These are phyloP conservation scores for Cacoxenus indagator DNA, from an alignment of 2,888 invertebrate genomes.

Conservation along the genomic window DNA sequence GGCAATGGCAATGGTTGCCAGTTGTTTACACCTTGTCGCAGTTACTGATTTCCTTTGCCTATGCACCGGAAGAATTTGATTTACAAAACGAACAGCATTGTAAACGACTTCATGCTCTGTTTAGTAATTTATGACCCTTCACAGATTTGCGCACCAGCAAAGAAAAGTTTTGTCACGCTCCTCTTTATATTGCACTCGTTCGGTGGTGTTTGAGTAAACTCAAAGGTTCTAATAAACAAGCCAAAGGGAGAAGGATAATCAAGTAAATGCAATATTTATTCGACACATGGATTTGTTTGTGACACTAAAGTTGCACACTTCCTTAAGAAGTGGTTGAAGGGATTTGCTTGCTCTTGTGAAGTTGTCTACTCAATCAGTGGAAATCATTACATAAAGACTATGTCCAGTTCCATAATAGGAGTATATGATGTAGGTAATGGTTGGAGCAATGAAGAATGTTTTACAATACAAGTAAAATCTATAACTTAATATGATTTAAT, in stretches of 20 bases:
- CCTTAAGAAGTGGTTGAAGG: no score
- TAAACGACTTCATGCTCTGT: conserved; percentile 15
- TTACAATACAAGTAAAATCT: no score
- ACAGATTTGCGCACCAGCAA: background rate
- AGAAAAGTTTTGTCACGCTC: conserved; percentile 1
- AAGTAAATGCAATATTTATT: background rate
- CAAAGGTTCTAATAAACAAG: background rate
- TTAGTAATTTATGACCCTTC: conserved; percentile 21
- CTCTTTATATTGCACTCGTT: background rate
- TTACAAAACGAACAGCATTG: background rate
- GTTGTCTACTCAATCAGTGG: no score
- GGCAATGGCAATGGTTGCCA: conserved; percentile 5
- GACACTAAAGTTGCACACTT: no score
- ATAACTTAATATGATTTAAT: no score
- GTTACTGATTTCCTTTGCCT: conserved; percentile 7
- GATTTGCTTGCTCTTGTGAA: no score
- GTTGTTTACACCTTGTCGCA: conserved; percentile 20
- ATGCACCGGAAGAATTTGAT: conserved; percentile 8
- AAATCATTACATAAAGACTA: no score
- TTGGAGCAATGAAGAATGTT: no score
- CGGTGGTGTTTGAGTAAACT: background rate
- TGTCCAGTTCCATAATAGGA: no score
- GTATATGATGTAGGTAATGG: no score
- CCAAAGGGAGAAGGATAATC: no score
- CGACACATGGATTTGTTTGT: background rate